These are phyloP conservation scores for Phenganax stokvisi DNA, from an alignment of 92 coral and sea anemone species.

Conservation along the genomic window DNA sequence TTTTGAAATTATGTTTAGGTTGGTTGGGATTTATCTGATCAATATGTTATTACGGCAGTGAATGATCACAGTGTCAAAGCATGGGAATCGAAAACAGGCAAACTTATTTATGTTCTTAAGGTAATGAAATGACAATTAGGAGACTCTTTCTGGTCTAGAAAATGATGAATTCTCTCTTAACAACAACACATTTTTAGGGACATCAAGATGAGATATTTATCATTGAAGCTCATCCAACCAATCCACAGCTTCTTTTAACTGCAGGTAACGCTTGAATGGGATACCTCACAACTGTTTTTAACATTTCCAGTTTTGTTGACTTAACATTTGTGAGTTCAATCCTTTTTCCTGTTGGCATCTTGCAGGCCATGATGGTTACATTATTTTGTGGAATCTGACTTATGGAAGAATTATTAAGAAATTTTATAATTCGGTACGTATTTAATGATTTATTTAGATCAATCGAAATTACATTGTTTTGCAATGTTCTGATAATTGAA, in stretches of 20 bases:
- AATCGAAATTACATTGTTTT: no score
- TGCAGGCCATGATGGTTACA: constrained; percentile 95
- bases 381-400: constrained; percentile 90
- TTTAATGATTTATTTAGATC: no score
- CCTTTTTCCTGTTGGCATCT: no score
- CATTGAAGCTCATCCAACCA: constrained; percentile 92
- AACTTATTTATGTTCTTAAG: constrained; percentile 67
- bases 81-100: constrained; percentile 87
- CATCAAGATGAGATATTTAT: constrained; percentile 97
- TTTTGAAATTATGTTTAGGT: constrained; percentile 48
- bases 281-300: not conserved
- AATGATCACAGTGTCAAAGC: constrained; percentile 91
- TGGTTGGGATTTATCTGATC: constrained; percentile 98
- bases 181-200: constrained; percentile 48
- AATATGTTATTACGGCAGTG: constrained; percentile 87
- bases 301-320: not conserved
- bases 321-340: not conserved
- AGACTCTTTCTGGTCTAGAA: not conserved
- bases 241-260: constrained; percentile 81
- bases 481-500: no score
- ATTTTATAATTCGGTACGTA: constrained; percentile 89
- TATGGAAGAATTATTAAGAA: constrained; percentile 73
- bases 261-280: constrained; percentile 57
- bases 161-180: not conserved
- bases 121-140: constrained; percentile 31